Base-by-base conservation (phyloP, 1,140 invertebrate species). In the Solenopsis fugax region DNA sequence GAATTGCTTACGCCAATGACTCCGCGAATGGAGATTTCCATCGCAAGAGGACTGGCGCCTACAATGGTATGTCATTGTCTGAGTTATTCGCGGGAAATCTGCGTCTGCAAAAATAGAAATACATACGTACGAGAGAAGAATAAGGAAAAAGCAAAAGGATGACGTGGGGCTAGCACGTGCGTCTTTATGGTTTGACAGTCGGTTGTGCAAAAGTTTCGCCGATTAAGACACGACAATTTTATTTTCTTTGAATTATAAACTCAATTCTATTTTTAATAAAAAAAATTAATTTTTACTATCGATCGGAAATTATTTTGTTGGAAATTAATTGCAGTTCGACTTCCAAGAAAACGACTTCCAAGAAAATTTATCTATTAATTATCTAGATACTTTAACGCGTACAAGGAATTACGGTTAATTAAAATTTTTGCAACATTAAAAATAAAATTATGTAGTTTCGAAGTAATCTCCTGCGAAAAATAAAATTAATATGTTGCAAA, bases 1-100 rank as follows among this genome's bases (percentile, higher is more conserved):
- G 34, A 81, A 50, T 34, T 76, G 58, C 86, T 90, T 93, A 92
- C 92, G 93, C 92, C 92, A 92, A 91, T 93, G 92, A 48, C 88
- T 91, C 89, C 87, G 86, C 91, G 88, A 91, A 91, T 93, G 93
- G 93, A 94, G 93, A 93, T 93, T 94, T 94, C 92, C 93, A 88
- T 89, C 45, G 85, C 65, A 64, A 41, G 56, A 87, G 45, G 86
- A 86, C 81, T 75, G 60, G 69, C 81, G 67, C 85, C 73, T 69
- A 76, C 81, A 76, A 77, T 81, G 71, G 65, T 86, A 65, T 89
- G 87, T 88, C 88, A 86, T 82, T 86, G 88, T 77, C 85, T 93
- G 87, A 87, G 76, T 92, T 91, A 92, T 91, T 92, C 88, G 71
- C 64, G 84, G 65, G 87, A 92, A 92, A 93, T 89, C 81, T 88